Conservation (phyloP, 1,140 invertebrate genomes). For the Atopsyche davidsoni region DNA sequence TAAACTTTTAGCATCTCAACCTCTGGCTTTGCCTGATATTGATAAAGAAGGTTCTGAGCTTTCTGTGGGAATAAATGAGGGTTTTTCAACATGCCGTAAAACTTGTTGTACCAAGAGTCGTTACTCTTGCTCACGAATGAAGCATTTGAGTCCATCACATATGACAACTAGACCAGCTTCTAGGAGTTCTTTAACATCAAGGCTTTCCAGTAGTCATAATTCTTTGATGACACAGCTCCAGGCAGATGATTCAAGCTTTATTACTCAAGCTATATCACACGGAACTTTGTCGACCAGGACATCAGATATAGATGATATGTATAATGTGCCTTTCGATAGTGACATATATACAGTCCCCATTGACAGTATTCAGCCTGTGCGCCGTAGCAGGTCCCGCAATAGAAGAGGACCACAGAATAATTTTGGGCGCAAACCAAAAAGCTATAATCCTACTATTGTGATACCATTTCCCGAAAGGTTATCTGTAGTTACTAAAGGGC, state of each 20-base stretch:
- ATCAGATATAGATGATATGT: slow-evolving; percentile 72
- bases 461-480: neutral
- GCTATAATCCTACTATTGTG: too few species aligned
- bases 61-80: too few species aligned
- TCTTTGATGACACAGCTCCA: slow-evolving; percentile 68
- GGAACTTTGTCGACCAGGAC: slow-evolving; percentile 61
- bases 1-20: too few species aligned
- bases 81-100: neutral
- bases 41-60: neutral
- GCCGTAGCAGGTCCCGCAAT: slow-evolving; percentile 49
- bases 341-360: slow-evolving; percentile 81
- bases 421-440: too few species aligned
- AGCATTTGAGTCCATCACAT: slow-evolving; percentile 57
- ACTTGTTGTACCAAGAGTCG: slow-evolving; percentile 36
- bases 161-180: slow-evolving; percentile 58
- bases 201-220: slow-evolving; percentile 74
- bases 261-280: slow-evolving; percentile 78
- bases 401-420: slow-evolving; percentile 45
- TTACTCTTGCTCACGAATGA: slow-evolving; percentile 56
- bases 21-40: slow-evolving; percentile 8
- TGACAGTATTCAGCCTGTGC: slow-evolving; percentile 61
- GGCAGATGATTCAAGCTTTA: slow-evolving; percentile 76
- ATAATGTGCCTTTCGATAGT: slow-evolving; percentile 78
- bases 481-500: slow-evolving; percentile 8
- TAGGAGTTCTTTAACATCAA: slow-evolving; percentile 63